Base-by-base conservation (phyloP, 2,113 vertebrate species). In the Hippocampus mohnikei region DNA sequence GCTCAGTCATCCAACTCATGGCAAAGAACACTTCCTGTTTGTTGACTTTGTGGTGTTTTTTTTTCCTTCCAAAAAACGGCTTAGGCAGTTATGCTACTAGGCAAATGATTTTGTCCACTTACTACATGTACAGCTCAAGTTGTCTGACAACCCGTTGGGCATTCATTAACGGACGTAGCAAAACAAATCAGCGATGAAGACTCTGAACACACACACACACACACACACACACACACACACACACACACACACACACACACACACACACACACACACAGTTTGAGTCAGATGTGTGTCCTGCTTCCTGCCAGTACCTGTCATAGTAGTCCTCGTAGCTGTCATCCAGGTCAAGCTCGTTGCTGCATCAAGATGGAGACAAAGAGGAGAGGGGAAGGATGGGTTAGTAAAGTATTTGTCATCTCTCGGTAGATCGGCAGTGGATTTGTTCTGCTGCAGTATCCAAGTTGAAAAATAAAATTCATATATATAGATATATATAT, bases 241-340 rank as follows among this genome's bases (percentile, higher is more conserved):
- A 46, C n/a, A 75, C 72, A 76, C 15, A 16, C 44, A 48, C 8
- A 23, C 61, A 85, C 76, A 78, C 46, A 16, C 27, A 16, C 56
- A 16, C 59, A 37, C 29, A 37, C 4, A 64, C 41, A 84, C 75
- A 77, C 50, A 48, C 20, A 75, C 72, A 76, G 71, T 76, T 69
- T 62, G 53, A 79, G 33, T 77, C 61, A 69, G 62, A 67, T 66
- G 66, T 69, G 74, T 37, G 73, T 75, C 73, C 72, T 70, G 80
- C 63, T 73, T 62, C 60, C 58, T 82, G 78, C 88, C 82, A 82
- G 78, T 92, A 93, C 92, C 92, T 92, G 91, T 93, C 92, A 88
- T 91, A 91, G 82, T 91, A 90, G 82, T 92, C 91, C 75, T 93
- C 91, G 72, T 92, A 92, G 85, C 88, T 91, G 87, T 93, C 92